Percentiles rank a stretch among this genome's conserved stretches.
Evolutionary conservation across 2,888 invertebrate species (phyloP).

Genomic region (Synergus japonicus): DNA sequence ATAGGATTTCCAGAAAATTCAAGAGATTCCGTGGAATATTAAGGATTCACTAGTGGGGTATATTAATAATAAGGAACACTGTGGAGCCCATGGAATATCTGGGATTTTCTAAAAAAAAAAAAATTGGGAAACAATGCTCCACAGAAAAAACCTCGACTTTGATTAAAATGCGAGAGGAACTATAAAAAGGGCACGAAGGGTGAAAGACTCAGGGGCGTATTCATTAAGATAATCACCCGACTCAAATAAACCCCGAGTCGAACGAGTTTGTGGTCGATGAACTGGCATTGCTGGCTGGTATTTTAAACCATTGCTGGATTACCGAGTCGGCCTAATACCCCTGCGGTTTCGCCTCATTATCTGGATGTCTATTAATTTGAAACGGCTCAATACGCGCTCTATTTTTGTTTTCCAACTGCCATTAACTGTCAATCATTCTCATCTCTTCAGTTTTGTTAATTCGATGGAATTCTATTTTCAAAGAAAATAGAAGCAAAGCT

Average conservation of each 20-base stretch:
- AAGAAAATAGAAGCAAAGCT: too few relatives aligned
- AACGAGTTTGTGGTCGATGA: constrained; percentile 53
- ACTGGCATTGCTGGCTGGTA: constrained; percentile 38
- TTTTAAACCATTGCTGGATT: constrained; percentile 56
- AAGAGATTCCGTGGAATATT: too few relatives aligned
- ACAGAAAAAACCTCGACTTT: neutral
- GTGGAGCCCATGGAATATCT: too few relatives aligned
- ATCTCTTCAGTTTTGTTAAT: neutral
- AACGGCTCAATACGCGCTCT: constrained; percentile 16
- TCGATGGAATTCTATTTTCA: too few relatives aligned
- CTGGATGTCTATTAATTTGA: constrained; percentile 53
- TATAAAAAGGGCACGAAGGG: neutral
- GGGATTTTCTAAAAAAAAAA: neutral
- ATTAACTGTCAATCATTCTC: constrained; percentile 9
- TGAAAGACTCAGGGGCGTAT: constrained; percentile 47
- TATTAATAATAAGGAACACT: too few relatives aligned
- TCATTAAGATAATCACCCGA: constrained; percentile 67
- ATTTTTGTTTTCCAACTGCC: neutral
- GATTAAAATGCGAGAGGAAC: neutral
- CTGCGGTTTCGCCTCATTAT: constrained; percentile 69
- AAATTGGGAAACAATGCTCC: neutral
- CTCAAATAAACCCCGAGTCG: constrained; percentile 66
- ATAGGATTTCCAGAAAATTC: too few relatives aligned
- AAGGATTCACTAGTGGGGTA: too few relatives aligned
- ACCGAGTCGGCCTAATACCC: constrained; percentile 56